phyloP scores from a whole-genome alignment of 2,888 invertebrate species.

The Parelbella ahira region DNA sequence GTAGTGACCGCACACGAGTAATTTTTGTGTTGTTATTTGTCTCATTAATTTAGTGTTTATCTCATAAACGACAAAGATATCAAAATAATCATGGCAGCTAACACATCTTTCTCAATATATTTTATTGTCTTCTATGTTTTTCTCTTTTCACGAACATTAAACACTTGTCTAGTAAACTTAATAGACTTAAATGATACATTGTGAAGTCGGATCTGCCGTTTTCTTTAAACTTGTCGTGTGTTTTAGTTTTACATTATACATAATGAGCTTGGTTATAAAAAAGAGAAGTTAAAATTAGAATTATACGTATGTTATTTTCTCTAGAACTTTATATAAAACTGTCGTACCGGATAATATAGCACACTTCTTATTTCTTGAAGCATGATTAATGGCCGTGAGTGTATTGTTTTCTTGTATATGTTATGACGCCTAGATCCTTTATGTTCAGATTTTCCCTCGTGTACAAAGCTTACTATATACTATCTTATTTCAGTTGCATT shows the following conservation, averaged over 20 bases:
- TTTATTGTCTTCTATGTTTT: conserved; percentile 41
- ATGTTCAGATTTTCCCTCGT: conserved; percentile 6
- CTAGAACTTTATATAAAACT: conserved; percentile 1
- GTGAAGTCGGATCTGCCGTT: conserved; percentile 3
- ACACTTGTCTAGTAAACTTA: conserved; percentile 39
- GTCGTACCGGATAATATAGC: conserved; percentile 5
- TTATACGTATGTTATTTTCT: background rate
- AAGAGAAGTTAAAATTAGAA: background rate
- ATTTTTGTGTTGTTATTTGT: conserved; percentile 3
- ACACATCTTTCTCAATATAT: conserved; percentile 8
- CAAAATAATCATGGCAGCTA: conserved; percentile 12
- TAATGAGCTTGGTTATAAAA: conserved; percentile 3
- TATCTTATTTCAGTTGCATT: conserved; percentile 6
- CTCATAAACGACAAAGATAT: conserved; percentile 3
- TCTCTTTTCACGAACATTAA: conserved; percentile 79
- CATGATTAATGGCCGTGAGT: conserved; percentile 20
- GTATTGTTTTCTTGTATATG: conserved; percentile 15
- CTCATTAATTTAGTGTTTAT: background rate
- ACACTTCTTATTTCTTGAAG: conserved; percentile 18
- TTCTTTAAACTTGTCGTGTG: conserved; percentile 5
- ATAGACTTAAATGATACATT: background rate
- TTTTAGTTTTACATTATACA: conserved; percentile 6
- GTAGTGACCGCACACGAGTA: conserved; percentile 20
- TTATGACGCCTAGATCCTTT: conserved; percentile 7
- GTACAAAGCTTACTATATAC: conserved; percentile 11